A percentile compares a stretch with the other conserved stretches of the same genome.
Evolutionary conservation across 2,888 invertebrate species (phyloP).

Genomic region (Cantharis nigra): DNA sequence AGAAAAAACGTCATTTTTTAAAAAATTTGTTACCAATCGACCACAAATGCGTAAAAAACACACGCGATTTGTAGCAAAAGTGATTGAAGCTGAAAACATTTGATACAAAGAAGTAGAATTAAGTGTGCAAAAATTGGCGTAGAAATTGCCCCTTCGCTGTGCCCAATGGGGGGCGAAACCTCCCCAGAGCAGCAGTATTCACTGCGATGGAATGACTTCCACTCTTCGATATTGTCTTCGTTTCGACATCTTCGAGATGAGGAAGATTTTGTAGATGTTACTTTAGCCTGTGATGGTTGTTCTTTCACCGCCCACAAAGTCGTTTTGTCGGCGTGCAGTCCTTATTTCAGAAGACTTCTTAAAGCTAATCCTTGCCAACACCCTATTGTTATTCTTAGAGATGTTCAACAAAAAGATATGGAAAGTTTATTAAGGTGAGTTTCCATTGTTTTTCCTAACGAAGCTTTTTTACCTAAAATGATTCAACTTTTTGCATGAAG

Average conservation of each 20-base stretch:
- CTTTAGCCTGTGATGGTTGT: constrained; percentile 87
- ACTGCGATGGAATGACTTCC: constrained; percentile 94
- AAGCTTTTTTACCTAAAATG: not conserved
- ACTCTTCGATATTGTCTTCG: constrained; percentile 86
- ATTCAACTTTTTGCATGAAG: not conserved
- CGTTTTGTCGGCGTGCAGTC: constrained; percentile 91
- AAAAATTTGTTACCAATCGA: not conserved
- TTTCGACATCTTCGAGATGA: constrained; percentile 87
- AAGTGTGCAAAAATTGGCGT: constrained; percentile 54
- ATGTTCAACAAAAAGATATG: constrained; percentile 85
- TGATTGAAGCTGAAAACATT: constrained; percentile 1
- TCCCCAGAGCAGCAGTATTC: constrained; percentile 84
- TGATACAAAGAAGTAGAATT: constrained; percentile 9
- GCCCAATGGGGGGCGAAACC: constrained; percentile 65
- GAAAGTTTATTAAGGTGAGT: constrained; percentile 78
- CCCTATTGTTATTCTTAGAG: constrained; percentile 85
- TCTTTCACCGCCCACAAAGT: constrained; percentile 90
- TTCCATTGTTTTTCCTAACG: not conserved
- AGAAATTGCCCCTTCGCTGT: constrained; percentile 56
- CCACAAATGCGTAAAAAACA: constrained; percentile 21
- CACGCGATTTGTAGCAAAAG: constrained; percentile 1
- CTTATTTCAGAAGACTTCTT: constrained; percentile 84
- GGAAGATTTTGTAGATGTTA: constrained; percentile 93
- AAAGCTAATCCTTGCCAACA: constrained; percentile 91
- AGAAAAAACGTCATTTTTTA: not conserved